These are phyloP conservation scores for Frankliniella intonsa DNA, from an alignment of 2,888 invertebrate genomes.

Conservation along the genomic window DNA sequence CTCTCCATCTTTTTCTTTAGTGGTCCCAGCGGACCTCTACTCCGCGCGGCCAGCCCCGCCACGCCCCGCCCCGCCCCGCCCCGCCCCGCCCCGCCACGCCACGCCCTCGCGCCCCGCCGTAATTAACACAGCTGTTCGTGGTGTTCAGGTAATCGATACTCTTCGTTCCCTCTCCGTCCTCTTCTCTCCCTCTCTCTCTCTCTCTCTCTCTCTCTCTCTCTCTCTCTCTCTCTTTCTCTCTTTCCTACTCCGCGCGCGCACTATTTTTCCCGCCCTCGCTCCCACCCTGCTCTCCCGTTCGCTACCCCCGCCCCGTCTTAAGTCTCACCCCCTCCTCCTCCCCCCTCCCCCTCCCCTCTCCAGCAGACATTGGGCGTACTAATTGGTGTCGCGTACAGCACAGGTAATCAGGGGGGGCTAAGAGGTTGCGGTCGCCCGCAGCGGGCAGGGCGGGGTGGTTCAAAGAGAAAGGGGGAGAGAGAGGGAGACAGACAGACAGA, in stretches of 20 bases:
- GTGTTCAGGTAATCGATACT: slow-evolving; percentile 14
- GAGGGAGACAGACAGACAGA: background rate
- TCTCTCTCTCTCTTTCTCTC: slow-evolving; percentile 1
- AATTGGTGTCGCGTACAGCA: slow-evolving; percentile 10
- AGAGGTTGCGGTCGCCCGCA: background rate
- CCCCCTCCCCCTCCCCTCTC: background rate
- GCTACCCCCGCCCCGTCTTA: no score
- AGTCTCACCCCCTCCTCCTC: background rate
- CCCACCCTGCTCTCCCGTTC: no score
- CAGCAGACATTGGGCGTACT: background rate
- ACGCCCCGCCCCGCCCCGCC: background rate
- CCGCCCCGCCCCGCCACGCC: background rate
- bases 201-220: background rate
- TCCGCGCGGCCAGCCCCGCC: background rate
- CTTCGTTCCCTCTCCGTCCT: background rate
- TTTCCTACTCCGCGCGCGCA: no score
- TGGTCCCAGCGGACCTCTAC: background rate
- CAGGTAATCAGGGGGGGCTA: background rate
- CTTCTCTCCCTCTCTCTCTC: background rate
- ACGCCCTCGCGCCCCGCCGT: background rate
- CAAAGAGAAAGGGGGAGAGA: background rate
- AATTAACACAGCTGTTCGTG: slow-evolving; percentile 1
- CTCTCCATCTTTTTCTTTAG: no score
- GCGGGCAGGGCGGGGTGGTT: background rate
- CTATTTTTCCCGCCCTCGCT: no score